A percentile compares a stretch with the other conserved stretches of the same genome.
Conservation (phyloP, 2,113 vertebrate species). For the Pan paniscus region DNA sequence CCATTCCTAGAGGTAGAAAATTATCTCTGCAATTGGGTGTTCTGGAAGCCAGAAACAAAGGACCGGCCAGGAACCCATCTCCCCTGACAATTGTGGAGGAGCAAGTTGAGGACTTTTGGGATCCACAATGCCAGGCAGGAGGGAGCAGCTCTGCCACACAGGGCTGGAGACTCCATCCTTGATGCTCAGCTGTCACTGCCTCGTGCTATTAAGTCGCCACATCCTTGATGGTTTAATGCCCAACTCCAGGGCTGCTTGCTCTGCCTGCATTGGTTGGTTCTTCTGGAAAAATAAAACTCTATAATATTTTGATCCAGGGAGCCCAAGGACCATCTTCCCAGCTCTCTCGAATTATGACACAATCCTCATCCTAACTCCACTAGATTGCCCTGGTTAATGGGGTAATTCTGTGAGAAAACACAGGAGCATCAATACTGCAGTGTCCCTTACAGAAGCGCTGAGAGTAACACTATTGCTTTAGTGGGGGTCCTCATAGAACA, state of each 20-base stretch:
- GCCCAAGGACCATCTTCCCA: neutral
- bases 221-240: neutral
- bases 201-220: accelerated
- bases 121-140: neutral
- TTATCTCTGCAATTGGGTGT: neutral
- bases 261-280: neutral
- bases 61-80: neutral
- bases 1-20: neutral
- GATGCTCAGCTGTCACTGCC: neutral
- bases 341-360: neutral
- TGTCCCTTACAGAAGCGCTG: neutral
- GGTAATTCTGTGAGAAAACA: neutral
- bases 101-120: neutral
- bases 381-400: too few species aligned
- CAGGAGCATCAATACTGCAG: neutral
- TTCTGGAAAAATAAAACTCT: neutral
- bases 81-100: neutral
- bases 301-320: neutral
- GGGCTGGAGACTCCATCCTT: neutral
- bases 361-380: neutral
- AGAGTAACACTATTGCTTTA: neutral
- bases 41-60: neutral
- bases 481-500: neutral
- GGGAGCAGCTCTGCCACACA: neutral
- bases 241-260: neutral